phyloP scores from a whole-genome alignment of 2,888 invertebrate species.

The Globia sparganii region DNA sequence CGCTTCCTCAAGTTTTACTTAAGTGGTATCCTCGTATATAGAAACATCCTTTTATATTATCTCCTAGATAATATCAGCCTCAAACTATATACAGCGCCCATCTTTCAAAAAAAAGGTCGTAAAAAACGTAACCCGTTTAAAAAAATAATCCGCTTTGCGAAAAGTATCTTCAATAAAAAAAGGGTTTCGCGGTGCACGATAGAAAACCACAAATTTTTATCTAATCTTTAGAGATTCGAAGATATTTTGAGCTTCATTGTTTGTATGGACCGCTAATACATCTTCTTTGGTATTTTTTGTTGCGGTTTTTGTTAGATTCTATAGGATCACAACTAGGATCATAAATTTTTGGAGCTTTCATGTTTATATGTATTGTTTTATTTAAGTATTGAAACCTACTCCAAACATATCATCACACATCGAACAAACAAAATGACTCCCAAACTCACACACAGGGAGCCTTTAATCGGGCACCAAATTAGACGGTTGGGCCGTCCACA shows the following conservation, averaged over 20 bases:
- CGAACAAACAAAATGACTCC: conserved; percentile 20
- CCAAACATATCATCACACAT: conserved; percentile 6
- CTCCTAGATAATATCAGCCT: conserved; percentile 64
- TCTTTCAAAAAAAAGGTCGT: conserved; percentile 67
- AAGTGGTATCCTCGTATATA: conserved; percentile 59
- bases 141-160: conserved; percentile 88
- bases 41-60: conserved; percentile 55
- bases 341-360: neutral
- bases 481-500: conserved; percentile 75
- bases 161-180: conserved; percentile 78
- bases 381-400: too few relatives aligned
- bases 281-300: conserved; percentile 13
- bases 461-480: conserved; percentile 74
- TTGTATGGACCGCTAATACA: conserved; percentile 61
- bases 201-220: conserved; percentile 82
- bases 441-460: conserved; percentile 51
- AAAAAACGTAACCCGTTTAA: conserved; percentile 83
- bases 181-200: conserved; percentile 78
- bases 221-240: conserved; percentile 75
- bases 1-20: conserved; percentile 59
- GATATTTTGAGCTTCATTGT: conserved; percentile 70
- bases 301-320: neutral
- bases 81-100: conserved; percentile 62
- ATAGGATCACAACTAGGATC: neutral
- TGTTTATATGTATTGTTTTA: neutral